Evolutionary conservation across 2,888 invertebrate genomes (phyloP).

Genomic region (Stratiomys singularior): DNA sequence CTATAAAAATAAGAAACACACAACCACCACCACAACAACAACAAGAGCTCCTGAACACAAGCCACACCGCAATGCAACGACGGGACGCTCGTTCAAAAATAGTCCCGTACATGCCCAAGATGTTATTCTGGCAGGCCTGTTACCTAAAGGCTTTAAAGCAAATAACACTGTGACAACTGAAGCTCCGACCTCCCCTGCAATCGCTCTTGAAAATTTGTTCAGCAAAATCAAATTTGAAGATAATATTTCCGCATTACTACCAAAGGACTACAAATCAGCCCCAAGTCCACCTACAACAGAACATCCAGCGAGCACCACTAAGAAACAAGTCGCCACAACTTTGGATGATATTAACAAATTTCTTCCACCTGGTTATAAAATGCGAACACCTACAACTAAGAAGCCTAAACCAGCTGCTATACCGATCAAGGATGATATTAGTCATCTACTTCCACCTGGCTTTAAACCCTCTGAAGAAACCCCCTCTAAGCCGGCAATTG

Average conservation of each 20-base stretch:
- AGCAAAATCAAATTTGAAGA: conserved; percentile 62
- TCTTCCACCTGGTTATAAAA: conserved; percentile 75
- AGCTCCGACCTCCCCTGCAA: conserved; percentile 7
- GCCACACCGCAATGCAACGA: conserved; percentile 62
- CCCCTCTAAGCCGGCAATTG: conserved; percentile 54
- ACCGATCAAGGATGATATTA: conserved; percentile 49
- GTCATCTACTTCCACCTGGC: conserved; percentile 70
- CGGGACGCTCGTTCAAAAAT: conserved; percentile 69
- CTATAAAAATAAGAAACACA: conserved; percentile 69
- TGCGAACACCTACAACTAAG: conserved; percentile 58
- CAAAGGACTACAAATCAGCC: conserved; percentile 68
- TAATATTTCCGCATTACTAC: conserved; percentile 64
- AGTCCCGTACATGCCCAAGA: conserved; percentile 69
- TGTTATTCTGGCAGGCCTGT: conserved; percentile 64
- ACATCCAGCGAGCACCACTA: conserved; percentile 54
- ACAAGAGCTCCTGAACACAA: conserved; percentile 55
- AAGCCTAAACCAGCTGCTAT: conserved; percentile 56
- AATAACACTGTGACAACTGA: conserved; percentile 63
- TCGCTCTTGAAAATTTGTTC: conserved; percentile 58
- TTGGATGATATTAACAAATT: conserved; percentile 71
- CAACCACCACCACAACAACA: conserved; percentile 60
- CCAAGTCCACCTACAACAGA: conserved; percentile 61
- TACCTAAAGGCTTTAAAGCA: conserved; percentile 73
- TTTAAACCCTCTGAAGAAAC: conserved; percentile 63
- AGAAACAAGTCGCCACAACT: conserved; percentile 64